phyloP scores from a whole-genome alignment of 2,113 vertebrate species.

The Osmerus mordax region DNA sequence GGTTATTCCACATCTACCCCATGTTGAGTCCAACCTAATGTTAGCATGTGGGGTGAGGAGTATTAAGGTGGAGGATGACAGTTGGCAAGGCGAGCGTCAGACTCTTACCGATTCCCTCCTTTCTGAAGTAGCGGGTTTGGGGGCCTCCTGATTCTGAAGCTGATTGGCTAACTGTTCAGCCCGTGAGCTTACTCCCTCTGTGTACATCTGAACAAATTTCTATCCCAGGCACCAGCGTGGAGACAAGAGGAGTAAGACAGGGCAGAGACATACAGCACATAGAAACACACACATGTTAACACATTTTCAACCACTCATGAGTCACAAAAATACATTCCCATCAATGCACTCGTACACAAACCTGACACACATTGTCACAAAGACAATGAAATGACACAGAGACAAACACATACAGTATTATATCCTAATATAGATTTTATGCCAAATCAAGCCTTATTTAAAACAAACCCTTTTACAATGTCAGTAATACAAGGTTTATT shows the following conservation, averaged over 20 bases:
- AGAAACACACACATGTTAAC: slow-evolving; percentile 13
- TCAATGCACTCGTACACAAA: neutral
- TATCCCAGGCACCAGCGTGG: slow-evolving; percentile 60
- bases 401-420: no score
- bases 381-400: no score
- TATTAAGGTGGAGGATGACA: neutral
- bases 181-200: slow-evolving; percentile 88
- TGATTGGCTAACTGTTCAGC: slow-evolving; percentile 88
- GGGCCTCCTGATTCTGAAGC: slow-evolving; percentile 82
- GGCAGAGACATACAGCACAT: neutral
- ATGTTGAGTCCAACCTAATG: neutral
- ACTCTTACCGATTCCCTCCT: slow-evolving; percentile 84
- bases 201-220: slow-evolving; percentile 90
- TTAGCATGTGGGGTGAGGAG: neutral
- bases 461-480: no score
- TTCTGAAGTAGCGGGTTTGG: slow-evolving; percentile 77
- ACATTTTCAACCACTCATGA: neutral
- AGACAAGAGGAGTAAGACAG: slow-evolving; percentile 15
- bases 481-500: no score
- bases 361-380: neutral
- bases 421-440: no score
- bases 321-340: neutral
- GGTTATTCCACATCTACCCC: no score
- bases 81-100: neutral
- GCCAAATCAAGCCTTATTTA: no score